phyloP scores from a whole-genome alignment of 2,888 invertebrate species.

The Lapara coniferarum region DNA sequence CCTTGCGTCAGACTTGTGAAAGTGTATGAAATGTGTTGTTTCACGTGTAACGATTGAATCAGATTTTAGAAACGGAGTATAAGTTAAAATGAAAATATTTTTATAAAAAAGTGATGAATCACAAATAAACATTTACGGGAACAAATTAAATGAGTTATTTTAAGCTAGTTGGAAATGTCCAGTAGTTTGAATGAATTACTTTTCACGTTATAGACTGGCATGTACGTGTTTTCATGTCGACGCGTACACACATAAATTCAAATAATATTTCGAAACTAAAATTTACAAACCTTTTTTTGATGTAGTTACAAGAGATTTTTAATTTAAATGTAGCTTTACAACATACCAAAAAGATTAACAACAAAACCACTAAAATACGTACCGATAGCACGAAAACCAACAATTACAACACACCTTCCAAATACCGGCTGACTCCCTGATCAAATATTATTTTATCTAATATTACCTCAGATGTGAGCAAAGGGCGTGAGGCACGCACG shows the following conservation, averaged over 20 bases:
- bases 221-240: too few species aligned
- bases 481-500: conserved; percentile 55
- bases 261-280: too few species aligned
- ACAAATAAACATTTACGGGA: too few species aligned
- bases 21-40: background rate
- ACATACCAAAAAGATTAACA: too few species aligned
- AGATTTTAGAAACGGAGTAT: background rate
- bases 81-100: too few species aligned
- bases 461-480: conserved; percentile 53
- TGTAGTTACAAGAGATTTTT: too few species aligned
- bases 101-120: too few species aligned
- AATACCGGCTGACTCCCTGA: conserved; percentile 60
- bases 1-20: background rate
- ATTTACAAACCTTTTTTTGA: too few species aligned
- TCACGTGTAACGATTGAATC: background rate
- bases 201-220: background rate
- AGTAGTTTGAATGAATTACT: background rate
- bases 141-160: too few species aligned
- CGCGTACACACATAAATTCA: too few species aligned
- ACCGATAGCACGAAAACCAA: background rate
- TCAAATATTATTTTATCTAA: conserved; percentile 74
- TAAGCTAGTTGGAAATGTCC: too few species aligned
- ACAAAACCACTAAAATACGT: background rate
- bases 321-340: too few species aligned
- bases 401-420: conserved; percentile 35